Evolutionary conservation across 1,140 invertebrate species (phyloP).

Genomic region (Colletes gigas): DNA sequence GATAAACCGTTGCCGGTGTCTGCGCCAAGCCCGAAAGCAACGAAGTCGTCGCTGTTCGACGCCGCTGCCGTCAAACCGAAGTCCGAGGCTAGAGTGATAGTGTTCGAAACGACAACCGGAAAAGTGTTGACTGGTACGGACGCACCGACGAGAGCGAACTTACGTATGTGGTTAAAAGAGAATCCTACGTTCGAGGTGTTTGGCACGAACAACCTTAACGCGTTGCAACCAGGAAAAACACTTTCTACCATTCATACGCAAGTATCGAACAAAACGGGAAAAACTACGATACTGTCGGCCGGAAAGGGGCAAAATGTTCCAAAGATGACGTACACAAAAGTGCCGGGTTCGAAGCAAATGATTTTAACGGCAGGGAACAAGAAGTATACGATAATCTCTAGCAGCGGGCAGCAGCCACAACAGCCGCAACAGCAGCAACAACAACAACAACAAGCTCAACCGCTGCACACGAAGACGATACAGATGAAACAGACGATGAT

Average conservation of each 20-base stretch:
- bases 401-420: slow-evolving; percentile 40
- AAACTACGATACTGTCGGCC: slow-evolving; percentile 39
- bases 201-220: slow-evolving; percentile 83
- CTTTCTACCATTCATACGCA: slow-evolving; percentile 72
- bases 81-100: slow-evolving; percentile 84
- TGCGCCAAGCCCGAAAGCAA: slow-evolving; percentile 60
- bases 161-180: slow-evolving; percentile 91
- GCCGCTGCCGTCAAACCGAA: slow-evolving; percentile 70
- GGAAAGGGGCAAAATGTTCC: slow-evolving; percentile 56
- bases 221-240: slow-evolving; percentile 76
- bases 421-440: slow-evolving; percentile 39
- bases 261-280: slow-evolving; percentile 49
- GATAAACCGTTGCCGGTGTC: slow-evolving; percentile 69
- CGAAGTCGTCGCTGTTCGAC: slow-evolving; percentile 65
- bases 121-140: slow-evolving; percentile 86
- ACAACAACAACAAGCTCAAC: slow-evolving; percentile 20
- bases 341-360: slow-evolving; percentile 76
- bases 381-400: slow-evolving; percentile 55
- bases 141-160: slow-evolving; percentile 89
- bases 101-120: slow-evolving; percentile 90
- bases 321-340: slow-evolving; percentile 76
- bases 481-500: slow-evolving; percentile 56
- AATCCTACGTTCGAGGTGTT: slow-evolving; percentile 93
- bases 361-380: slow-evolving; percentile 69
- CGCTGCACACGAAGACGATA: slow-evolving; percentile 13